Evolutionary conservation across 2,113 vertebrate genomes (phyloP).

Genomic region (Monopterus albus): DNA sequence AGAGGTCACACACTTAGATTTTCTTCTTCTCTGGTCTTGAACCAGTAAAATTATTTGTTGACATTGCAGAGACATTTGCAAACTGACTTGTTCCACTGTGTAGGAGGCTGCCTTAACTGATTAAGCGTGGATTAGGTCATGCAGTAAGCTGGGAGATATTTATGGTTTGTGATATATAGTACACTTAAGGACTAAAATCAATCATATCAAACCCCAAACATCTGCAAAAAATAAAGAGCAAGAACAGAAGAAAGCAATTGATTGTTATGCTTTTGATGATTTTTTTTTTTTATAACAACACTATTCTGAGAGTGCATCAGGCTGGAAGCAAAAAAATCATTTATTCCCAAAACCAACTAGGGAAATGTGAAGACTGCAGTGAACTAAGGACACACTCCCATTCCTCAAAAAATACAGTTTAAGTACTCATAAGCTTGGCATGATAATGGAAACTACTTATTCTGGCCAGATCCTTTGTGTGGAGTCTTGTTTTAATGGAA

Average conservation of each 20-base stretch:
- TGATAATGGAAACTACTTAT: too few species aligned
- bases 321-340: too few species aligned
- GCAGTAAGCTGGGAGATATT: not conserved
- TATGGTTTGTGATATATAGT: slow-evolving; percentile 11
- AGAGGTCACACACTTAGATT: slow-evolving; percentile 26
- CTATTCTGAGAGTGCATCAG: too few species aligned
- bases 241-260: not conserved
- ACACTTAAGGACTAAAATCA: slow-evolving; percentile 12
- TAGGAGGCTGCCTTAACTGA: slow-evolving; percentile 39
- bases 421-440: too few species aligned
- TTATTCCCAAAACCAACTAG: too few species aligned
- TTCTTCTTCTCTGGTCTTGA: slow-evolving; percentile 18
- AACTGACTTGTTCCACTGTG: slow-evolving; percentile 11
- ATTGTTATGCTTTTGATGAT: too few species aligned
- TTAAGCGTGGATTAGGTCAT: slow-evolving; percentile 35
- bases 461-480: too few species aligned
- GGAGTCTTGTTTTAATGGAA: too few species aligned
- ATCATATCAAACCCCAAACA: slow-evolving; percentile 25
- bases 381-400: too few species aligned
- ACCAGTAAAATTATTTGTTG: slow-evolving; percentile 28
- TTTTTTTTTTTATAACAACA: too few species aligned
- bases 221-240: slow-evolving; percentile 15
- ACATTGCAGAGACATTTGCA: slow-evolving; percentile 19
- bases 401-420: too few species aligned
- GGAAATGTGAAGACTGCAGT: too few species aligned